Percentiles rank a stretch among this genome's conserved stretches.
Conservation (phyloP, 2,888 invertebrate genomes). For the Tenthredo scrophulariae region DNA sequence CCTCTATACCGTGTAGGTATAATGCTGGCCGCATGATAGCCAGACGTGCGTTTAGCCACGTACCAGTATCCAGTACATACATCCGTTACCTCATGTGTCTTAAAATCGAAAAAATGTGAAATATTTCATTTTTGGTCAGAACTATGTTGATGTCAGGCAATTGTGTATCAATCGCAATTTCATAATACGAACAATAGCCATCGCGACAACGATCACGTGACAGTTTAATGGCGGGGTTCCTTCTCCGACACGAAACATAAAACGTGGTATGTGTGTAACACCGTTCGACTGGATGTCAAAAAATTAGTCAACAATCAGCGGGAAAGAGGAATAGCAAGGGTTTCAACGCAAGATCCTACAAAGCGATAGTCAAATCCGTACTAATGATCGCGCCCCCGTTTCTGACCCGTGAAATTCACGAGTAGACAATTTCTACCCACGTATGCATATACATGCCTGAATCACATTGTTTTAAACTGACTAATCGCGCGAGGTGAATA, state of each 20-base stretch:
- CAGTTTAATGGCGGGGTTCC: not conserved
- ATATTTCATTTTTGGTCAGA: not conserved
- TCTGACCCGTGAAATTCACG: slow-evolving; percentile 41
- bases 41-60: not conserved
- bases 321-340: not conserved
- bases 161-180: not conserved
- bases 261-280: too few species aligned
- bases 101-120: not conserved
- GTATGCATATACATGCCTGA: not conserved
- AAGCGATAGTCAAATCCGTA: slow-evolving; percentile 7
- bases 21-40: not conserved
- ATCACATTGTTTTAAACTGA: not conserved
- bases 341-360: not conserved
- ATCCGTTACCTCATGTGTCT: not conserved
- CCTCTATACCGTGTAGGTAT: not conserved
- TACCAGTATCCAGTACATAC: not conserved
- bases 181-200: not conserved
- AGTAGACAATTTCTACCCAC: slow-evolving; percentile 23
- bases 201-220: not conserved
- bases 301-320: slow-evolving; percentile 3
- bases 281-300: not conserved
- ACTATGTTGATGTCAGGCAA: not conserved
- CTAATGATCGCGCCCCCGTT: slow-evolving; percentile 25
- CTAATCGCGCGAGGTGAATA: not conserved
- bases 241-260: not conserved